These are phyloP conservation scores for Alentia gelatinosa DNA, from an alignment of 2,888 invertebrate genomes.

Conservation along the genomic window DNA sequence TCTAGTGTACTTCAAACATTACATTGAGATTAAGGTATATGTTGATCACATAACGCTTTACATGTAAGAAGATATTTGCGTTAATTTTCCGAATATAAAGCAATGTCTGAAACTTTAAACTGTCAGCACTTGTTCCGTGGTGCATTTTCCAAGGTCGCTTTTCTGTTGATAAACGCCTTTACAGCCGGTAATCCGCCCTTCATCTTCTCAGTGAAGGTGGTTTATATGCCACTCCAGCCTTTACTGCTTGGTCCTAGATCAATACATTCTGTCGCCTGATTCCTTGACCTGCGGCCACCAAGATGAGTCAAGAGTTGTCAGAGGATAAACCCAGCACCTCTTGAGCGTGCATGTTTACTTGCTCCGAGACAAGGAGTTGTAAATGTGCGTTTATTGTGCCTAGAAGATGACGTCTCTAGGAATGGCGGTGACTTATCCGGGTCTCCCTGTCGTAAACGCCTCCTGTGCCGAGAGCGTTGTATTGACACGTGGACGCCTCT, in stretches of 20 bases:
- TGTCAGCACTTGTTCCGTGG: too few species aligned
- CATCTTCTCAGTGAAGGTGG: background rate
- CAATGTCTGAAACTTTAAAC: too few species aligned
- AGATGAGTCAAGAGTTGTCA: constrained; percentile 38
- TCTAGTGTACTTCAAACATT: too few species aligned
- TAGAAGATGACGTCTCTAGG: constrained; percentile 45
- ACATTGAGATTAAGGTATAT: too few species aligned
- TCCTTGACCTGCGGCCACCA: constrained; percentile 17
- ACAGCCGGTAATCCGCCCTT: background rate
- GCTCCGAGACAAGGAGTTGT: background rate
- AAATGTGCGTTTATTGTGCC: background rate
- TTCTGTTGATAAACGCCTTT: background rate
- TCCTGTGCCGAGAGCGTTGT: background rate
- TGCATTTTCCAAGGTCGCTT: too few species aligned
- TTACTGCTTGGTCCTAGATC: constrained; percentile 24
- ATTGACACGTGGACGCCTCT: background rate
- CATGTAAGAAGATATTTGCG: too few species aligned
- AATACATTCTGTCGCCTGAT: background rate
- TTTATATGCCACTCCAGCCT: constrained; percentile 46
- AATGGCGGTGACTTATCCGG: constrained; percentile 38
- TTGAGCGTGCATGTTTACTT: constrained; percentile 23
- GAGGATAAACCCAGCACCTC: background rate
- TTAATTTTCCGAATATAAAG: too few species aligned
- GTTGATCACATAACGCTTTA: too few species aligned
- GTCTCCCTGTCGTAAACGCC: background rate